Evolutionary conservation across 2,888 invertebrate genomes (phyloP).

Genomic region (Volucella bombylans): DNA sequence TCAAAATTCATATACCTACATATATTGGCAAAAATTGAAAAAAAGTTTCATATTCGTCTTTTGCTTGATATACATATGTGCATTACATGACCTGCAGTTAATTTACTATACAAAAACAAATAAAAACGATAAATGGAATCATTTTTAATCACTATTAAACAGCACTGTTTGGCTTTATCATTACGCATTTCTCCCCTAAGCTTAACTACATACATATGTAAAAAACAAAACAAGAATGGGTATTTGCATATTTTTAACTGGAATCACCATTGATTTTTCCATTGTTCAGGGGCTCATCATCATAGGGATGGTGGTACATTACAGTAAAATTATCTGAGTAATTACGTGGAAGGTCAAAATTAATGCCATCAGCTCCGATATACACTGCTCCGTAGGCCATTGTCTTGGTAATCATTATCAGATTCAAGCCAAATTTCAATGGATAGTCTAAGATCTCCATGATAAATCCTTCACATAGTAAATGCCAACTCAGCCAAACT

Average conservation of each 20-base stretch:
- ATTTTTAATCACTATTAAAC: slow-evolving; percentile 27
- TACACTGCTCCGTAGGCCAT: slow-evolving; percentile 94
- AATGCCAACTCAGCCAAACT: slow-evolving; percentile 96
- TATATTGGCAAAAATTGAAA: slow-evolving; percentile 34
- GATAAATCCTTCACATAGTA: slow-evolving; percentile 88
- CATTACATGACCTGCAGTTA: slow-evolving; percentile 5
- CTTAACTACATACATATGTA: too few relatives aligned
- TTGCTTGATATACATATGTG: not conserved
- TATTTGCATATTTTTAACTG: slow-evolving; percentile 24
- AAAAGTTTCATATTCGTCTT: not conserved
- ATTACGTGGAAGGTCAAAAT: slow-evolving; percentile 87
- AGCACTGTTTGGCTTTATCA: too few relatives aligned
- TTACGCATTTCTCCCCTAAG: too few relatives aligned
- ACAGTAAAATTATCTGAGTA: slow-evolving; percentile 87
- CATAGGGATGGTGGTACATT: slow-evolving; percentile 83
- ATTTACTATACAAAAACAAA: slow-evolving; percentile 7
- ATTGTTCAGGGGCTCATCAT: slow-evolving; percentile 37
- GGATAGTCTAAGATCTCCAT: slow-evolving; percentile 83
- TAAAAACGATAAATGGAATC: slow-evolving; percentile 24
- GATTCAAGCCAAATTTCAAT: slow-evolving; percentile 83
- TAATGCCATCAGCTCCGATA: slow-evolving; percentile 89
- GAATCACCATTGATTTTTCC: slow-evolving; percentile 47
- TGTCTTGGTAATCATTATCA: slow-evolving; percentile 88
- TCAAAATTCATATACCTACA: slow-evolving; percentile 14
- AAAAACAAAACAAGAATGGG: not conserved